Base-by-base conservation (phyloP, 2,113 vertebrate species). In the Lates calcarifer region DNA sequence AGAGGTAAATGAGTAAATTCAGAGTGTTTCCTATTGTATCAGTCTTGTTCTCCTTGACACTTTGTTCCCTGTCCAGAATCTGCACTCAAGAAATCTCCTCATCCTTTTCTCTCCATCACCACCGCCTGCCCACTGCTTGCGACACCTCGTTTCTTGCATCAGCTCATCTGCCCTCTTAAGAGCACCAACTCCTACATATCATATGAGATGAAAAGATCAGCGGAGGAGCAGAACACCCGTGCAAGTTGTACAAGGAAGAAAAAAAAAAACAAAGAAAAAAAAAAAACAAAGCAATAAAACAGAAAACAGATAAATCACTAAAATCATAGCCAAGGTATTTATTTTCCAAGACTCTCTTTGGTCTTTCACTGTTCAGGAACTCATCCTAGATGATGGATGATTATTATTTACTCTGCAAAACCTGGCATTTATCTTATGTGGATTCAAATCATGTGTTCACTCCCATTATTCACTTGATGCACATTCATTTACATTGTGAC, bases 111-210 rank as follows among this genome's bases (percentile, higher is more conserved):
- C 49, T 72, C 37, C 51, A 76, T 81, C 77, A 58, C 68, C 60
- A 53, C 33, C 26, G 29, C 78, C 81, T 81, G 83, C 83, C 85
- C 76, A 82, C 91, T 76, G 68, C 71, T 78, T 39, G 76, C 28
- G 56, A 88, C 89, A 91, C 77, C 81, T 83, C 41, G 6, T 77
- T 88, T 81, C 73, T 81, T 73, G 53, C 70, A 85, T 47, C 83
- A 77, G 76, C 82, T 89, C 86, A 78, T 91, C 79, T 82, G 75
- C 79, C 87, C 84, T 80, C 82, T 82, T 37, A 45, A 45, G 69
- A 77, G 71, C 73, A 65, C 37, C 0, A 10, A 86, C 91, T 83
- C 86, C 86, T 85, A 81, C 90, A 77, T 82, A 77, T 77, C 82
- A 68, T 17, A 72, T 22, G 58, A 81, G 72, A 86, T 79, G 60